These are phyloP conservation scores for Leucania comma DNA, from an alignment of 2,888 invertebrate genomes.

Conservation along the genomic window DNA sequence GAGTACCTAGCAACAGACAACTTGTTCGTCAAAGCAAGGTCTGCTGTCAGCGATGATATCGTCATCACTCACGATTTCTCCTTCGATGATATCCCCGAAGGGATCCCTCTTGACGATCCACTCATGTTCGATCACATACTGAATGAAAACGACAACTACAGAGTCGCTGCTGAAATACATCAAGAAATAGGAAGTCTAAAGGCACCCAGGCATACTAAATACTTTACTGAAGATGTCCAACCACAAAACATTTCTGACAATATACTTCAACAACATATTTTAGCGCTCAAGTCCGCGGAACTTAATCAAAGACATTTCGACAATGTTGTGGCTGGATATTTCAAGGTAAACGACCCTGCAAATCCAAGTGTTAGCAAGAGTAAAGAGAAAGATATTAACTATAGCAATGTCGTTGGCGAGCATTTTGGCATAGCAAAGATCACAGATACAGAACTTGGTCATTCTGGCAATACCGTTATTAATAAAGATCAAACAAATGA, in stretches of 20 bases:
- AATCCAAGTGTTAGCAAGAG: not conserved
- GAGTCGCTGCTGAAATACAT: conserved; percentile 38
- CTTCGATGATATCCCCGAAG: conserved; percentile 85
- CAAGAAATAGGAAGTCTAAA: conserved; percentile 39
- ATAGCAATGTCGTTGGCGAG: not conserved
- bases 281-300: not conserved
- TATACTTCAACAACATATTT: conserved; percentile 10
- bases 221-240: not conserved
- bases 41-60: conserved; percentile 78
- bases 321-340: conserved; percentile 2
- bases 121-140: conserved; percentile 78
- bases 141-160: conserved; percentile 63
- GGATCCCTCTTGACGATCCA: conserved; percentile 84
- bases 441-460: not conserved
- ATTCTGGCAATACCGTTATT: not conserved
- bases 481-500: not conserved
- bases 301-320: not conserved
- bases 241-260: not conserved
- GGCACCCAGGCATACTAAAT: not conserved
- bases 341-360: conserved; percentile 5
- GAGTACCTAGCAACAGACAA: conserved; percentile 79
- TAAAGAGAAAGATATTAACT: conserved; percentile 9
- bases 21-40: conserved; percentile 80
- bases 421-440: not conserved
- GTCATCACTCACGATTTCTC: conserved; percentile 81